Evolutionary conservation across 2,113 vertebrate genomes (phyloP), one percentile per base, ranked within the genome.

Genomic region (Psittacula cyanocephala): DNA sequence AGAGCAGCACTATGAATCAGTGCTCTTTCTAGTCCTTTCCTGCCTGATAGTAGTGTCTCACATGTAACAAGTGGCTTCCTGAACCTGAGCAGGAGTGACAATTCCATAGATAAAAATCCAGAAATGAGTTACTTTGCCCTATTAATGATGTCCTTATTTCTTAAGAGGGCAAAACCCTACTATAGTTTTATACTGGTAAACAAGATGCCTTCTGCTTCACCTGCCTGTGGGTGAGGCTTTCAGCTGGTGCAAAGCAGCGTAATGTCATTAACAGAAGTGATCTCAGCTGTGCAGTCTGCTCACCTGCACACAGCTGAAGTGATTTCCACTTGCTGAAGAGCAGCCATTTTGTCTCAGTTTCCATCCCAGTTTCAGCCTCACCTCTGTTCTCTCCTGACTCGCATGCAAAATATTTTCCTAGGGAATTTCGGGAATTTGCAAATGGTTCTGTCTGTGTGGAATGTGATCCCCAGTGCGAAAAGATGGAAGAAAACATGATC

Each of bases 401-500:
- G 64, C 14, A 35, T 82, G 57, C 57, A 33, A 62, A 76, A 90
- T 96, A 2, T 94, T 97, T 97, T 79, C 94, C 52, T 97, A 99
- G 99, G 95, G 99, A 99, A 50, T 97, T 98, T 76, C 98, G 99
- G 9, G 99, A 99, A 69, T 99, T 99, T 93, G 98, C 98, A 39
- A 99, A 99, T 3, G 98, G 99, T 16, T 99, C 99, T 1, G 95
- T 99, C 50, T 99, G 99, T 16, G 97, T 99, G 88, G 99, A 99
- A 84, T 99, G 99, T 82, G 99, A 99, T 89, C 96, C 98, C 13
- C 99, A 99, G 96, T 99, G 99, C 85, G 99, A 99, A 91, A 99
- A 98, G 97, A 98, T 99, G 97, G 98, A 99, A 55, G 99, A 98
- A 3, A 98, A 98, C 79, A 97, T 97, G 71, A 96, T 98, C 91